Percentiles rank a stretch among this genome's conserved stretches.
phyloP scores from a whole-genome alignment of 1,140 invertebrate species.

The Ephestia elutella region DNA sequence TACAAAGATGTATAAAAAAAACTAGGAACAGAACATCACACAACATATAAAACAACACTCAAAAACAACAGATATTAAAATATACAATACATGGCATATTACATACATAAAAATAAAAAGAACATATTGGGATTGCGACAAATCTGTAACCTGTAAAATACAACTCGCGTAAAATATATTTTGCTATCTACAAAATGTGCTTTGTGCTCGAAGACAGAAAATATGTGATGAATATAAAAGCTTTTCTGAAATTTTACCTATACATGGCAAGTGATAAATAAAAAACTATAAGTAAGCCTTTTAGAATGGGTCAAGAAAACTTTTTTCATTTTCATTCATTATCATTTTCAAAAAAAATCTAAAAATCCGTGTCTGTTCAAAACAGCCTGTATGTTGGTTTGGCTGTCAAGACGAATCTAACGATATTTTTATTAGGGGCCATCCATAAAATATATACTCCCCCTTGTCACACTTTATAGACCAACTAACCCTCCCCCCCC shows the following conservation, averaged over 20 bases:
- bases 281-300: too few relatives aligned
- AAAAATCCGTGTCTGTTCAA: too few relatives aligned
- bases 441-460: too few relatives aligned
- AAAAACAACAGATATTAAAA: conserved; percentile 15
- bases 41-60: conserved; percentile 6
- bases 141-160: background rate
- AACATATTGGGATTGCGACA: background rate
- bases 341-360: too few relatives aligned
- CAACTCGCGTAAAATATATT: background rate
- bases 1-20: background rate
- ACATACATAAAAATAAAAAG: background rate
- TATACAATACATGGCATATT: background rate
- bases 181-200: background rate
- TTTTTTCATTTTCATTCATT: too few relatives aligned
- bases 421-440: too few relatives aligned
- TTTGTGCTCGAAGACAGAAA: background rate
- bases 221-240: background rate
- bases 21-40: background rate
- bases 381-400: too few relatives aligned
- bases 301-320: too few relatives aligned
- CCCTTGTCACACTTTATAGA: too few relatives aligned
- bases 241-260: background rate
- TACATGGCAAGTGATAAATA: too few relatives aligned
- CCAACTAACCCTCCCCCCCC: too few relatives aligned
- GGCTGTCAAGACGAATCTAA: too few relatives aligned